Evolutionary conservation across 2,888 invertebrate genomes (phyloP), one percentile per base, ranked within the genome.

Genomic region (Trissonchulus latispiculum): DNA sequence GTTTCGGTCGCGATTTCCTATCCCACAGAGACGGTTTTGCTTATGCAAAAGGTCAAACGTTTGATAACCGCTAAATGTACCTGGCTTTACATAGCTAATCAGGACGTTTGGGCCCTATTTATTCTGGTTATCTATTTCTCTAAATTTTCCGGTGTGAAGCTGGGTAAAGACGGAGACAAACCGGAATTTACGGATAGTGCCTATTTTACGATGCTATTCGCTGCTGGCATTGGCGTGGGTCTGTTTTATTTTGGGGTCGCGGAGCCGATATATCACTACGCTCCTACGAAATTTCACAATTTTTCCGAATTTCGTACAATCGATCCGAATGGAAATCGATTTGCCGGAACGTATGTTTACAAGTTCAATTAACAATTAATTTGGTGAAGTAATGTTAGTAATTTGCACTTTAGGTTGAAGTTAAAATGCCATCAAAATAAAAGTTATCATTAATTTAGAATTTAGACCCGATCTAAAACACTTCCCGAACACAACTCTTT

Each of bases 241-340:
- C 35, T 75, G 66, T 73, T 75, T 32, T 75, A 71, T 36, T 76
- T 74, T 59, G 76, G 76, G 36, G 76, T 75, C 28, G 75, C 75
- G n/a, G 75, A 75, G 71, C 75, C 75, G n/a, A 66, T 76, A 3
- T 74, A 28, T n/a, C 75, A 75, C 37, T 75, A 75, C 72, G 73
- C 31, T 3, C 71, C 71, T n/a, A n/a, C n/a, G n/a, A n/a, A n/a
- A n/a, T n/a, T n/a, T n/a, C n/a, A n/a, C n/a, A n/a, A n/a, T n/a
- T n/a, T n/a, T n/a, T n/a, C n/a, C n/a, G n/a, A n/a, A n/a, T n/a
- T n/a, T n/a, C n/a, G n/a, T n/a, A n/a, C n/a, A n/a, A n/a, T n/a
- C n/a, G n/a, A n/a, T n/a, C 66, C 66, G 15, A 28, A 31, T n/a
- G n/a, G n/a, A n/a, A n/a, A n/a, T n/a, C n/a, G n/a, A n/a, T n/a